phyloP scores from a whole-genome alignment of 1,140 invertebrate species.

The Zaprionus gabonicus region DNA sequence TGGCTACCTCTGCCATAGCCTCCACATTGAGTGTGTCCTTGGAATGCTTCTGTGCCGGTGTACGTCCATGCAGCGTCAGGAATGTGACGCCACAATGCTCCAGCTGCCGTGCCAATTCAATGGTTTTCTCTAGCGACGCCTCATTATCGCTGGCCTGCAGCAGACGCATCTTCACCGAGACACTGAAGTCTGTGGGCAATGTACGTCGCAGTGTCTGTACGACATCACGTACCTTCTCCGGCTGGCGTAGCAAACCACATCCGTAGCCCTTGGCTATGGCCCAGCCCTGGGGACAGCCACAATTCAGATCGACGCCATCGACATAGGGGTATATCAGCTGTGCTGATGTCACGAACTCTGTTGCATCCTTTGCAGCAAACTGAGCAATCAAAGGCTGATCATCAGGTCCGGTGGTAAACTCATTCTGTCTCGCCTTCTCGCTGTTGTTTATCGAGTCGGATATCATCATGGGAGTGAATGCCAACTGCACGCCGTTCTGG shows the following conservation, averaged over 20 bases:
- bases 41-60: constrained; percentile 91
- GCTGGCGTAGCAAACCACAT: constrained; percentile 92
- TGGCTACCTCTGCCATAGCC: constrained; percentile 90
- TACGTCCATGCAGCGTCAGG: constrained; percentile 95
- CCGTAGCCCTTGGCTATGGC: constrained; percentile 96
- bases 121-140: constrained; percentile 81
- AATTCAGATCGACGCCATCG: constrained; percentile 96
- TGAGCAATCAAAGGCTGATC: constrained; percentile 96
- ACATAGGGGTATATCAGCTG: constrained; percentile 93
- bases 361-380: constrained; percentile 94
- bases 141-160: constrained; percentile 83
- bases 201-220: constrained; percentile 90
- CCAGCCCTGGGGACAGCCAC: constrained; percentile 98
- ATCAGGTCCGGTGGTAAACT: constrained; percentile 92
- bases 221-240: constrained; percentile 93
- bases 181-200: constrained; percentile 91
- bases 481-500: constrained; percentile 93
- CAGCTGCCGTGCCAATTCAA: constrained; percentile 88
- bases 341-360: constrained; percentile 94
- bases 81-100: constrained; percentile 95
- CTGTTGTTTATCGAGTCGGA: constrained; percentile 97
- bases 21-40: constrained; percentile 90
- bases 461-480: constrained; percentile 98
- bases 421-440: constrained; percentile 93
- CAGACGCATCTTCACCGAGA: constrained; percentile 97